Conservation (phyloP, 2,888 invertebrate genomes). For the Glomeris marginata region DNA sequence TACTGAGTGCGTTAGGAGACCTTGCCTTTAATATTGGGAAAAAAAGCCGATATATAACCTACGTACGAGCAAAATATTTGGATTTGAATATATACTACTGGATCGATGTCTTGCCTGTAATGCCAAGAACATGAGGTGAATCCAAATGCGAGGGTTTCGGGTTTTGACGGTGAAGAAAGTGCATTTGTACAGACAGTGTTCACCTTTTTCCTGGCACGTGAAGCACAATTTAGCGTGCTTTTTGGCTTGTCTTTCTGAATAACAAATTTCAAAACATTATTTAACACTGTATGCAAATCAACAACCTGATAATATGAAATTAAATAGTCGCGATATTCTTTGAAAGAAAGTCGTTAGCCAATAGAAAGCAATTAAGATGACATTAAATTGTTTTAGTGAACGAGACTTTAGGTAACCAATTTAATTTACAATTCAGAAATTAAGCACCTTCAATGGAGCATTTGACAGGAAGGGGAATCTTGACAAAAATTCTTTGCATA, state of each 20-base stretch:
- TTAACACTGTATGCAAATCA: not conserved
- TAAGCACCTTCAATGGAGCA: conserved; percentile 92
- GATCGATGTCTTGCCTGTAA: conserved; percentile 64
- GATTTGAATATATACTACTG: too few relatives aligned
- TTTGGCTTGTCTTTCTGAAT: conserved; percentile 58
- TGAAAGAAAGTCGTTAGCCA: too few relatives aligned
- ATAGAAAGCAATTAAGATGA: conserved; percentile 10
- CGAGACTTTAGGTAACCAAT: conserved; percentile 13
- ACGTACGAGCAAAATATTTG: too few relatives aligned
- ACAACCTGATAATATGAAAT: too few relatives aligned
- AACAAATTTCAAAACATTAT: conserved; percentile 13
- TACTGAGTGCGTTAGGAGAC: conserved; percentile 59
- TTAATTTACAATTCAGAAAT: conserved; percentile 24
- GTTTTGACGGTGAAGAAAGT: conserved; percentile 55
- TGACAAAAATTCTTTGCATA: conserved; percentile 69
- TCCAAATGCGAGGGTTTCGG: conserved; percentile 74
- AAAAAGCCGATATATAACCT: too few relatives aligned
- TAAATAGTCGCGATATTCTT: too few relatives aligned
- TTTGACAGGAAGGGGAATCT: conserved; percentile 78
- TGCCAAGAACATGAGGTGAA: conserved; percentile 90
- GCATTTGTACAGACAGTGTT: conserved; percentile 61
- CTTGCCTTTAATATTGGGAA: conserved; percentile 45
- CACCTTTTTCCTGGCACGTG: conserved; percentile 66
- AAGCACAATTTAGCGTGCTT: conserved; percentile 78
- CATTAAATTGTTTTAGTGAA: conserved; percentile 2